Conservation (phyloP, 2,888 invertebrate species). For the Coecobrya sp. region DNA sequence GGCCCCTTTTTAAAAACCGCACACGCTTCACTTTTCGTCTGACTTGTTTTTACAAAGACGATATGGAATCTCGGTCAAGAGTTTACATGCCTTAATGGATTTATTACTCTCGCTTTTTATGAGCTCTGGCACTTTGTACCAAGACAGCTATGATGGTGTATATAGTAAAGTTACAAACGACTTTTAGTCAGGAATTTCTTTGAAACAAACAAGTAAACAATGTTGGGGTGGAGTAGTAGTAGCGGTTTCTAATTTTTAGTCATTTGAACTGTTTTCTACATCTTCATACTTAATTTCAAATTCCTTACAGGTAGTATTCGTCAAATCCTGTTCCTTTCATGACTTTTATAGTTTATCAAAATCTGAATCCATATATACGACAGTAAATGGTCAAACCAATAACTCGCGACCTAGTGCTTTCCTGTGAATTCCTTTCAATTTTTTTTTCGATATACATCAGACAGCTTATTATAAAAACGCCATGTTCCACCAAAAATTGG, state of each 20-base stretch:
- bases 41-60: conserved; percentile 1
- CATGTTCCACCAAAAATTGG: background rate
- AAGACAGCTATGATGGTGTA: too few relatives aligned
- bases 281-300: background rate
- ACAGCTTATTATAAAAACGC: too few relatives aligned
- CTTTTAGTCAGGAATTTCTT: background rate
- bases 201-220: background rate
- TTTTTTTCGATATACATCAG: background rate
- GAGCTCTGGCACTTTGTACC: conserved; percentile 4
- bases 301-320: background rate
- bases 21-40: conserved; percentile 43
- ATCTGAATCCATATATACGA: too few relatives aligned
- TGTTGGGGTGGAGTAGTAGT: background rate
- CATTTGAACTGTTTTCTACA: background rate
- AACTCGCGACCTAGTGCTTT: too few relatives aligned
- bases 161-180: too few relatives aligned
- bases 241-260: background rate
- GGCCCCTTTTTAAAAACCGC: conserved; percentile 38
- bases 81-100: conserved; percentile 66
- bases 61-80: conserved; percentile 65
- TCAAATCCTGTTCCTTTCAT: too few relatives aligned
- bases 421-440: too few relatives aligned
- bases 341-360: too few relatives aligned
- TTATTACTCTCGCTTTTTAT: conserved; percentile 67
- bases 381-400: too few relatives aligned